Conservation (phyloP, 2,113 vertebrate species). For the Cyanoramphus novaezelandiae region DNA sequence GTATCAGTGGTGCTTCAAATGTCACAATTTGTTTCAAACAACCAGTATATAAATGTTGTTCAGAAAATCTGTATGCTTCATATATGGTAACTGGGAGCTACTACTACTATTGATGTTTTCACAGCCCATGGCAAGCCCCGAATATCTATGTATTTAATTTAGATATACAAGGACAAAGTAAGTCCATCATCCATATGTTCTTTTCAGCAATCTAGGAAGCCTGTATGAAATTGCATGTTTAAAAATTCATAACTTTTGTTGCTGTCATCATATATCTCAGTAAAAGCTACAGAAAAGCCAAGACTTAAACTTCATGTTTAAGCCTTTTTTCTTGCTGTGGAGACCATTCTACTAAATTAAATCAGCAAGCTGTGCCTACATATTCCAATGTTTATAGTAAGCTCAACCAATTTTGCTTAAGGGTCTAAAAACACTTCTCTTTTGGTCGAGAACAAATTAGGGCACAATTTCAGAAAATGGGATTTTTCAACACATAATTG, state of each 20-base stretch:
- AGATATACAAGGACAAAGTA: not conserved
- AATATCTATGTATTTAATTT: not conserved
- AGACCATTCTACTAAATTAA: not conserved
- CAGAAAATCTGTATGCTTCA: not conserved
- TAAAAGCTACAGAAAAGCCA: not conserved
- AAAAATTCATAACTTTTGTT: slow-evolving; percentile 15
- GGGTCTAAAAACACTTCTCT: not conserved
- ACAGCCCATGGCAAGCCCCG: not conserved
- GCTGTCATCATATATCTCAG: not conserved
- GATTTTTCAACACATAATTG: not conserved
- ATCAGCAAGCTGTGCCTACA: not conserved
- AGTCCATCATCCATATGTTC: not conserved
- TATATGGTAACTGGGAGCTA: not conserved
- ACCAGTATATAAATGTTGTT: not conserved
- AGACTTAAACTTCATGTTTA: not conserved
- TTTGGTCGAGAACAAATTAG: not conserved
- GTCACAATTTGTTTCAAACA: not conserved
- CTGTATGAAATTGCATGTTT: not conserved
- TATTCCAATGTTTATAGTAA: not conserved
- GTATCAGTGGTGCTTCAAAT: not conserved
- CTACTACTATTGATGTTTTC: not conserved
- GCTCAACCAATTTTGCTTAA: not conserved
- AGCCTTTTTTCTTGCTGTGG: not conserved
- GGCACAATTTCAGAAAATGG: not conserved
- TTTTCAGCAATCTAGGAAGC: not conserved